Base-by-base conservation (phyloP, 2,888 invertebrate genomes). In the Limnephilus lunatus region DNA sequence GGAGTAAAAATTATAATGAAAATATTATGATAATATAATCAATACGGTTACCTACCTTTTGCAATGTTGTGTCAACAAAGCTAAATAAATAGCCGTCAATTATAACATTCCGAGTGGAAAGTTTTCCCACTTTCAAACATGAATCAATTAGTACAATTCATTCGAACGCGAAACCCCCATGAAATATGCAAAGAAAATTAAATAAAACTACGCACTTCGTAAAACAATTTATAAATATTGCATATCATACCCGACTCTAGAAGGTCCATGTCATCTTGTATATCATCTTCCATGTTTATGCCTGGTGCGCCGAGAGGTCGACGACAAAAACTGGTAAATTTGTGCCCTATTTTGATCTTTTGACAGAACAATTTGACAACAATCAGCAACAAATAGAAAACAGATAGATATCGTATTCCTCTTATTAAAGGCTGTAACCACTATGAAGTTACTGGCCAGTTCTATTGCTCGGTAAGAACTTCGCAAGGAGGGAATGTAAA, bases 301-400 rank as follows among this genome's bases (percentile, higher is more conserved):
- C 11, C 35, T 83, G 83, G 83, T 32, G 25, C 83, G 83, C 25
- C 83, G 83, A 83, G 35, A 35, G 83, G 35, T 25, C 39, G 83
- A 83, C 39, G 83, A 68, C 68, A 25, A 68, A 68, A 68, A 25
- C 39, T 83, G 19, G 83, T 35, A 83, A 35, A 83, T 83, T 83
- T 83, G 19, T 83, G 25, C 35, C 83, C 35, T 35, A 83, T 83
- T 83, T 83, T 83, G 83, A 83, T 25, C 32, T 19, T 25, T 31
- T 31, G 31, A 83, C 32, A 83, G 35, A 83, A 39, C 83, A 83
- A 32, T 83, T 83, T 83, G 83, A 83, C 83, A 32, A 83, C 83
- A 35, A 39, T 35, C 31, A 35, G 83, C 83, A 83, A 83, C 83
- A 83, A 83, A 83, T 35, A 82, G 32, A 82, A 53, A 53, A 53